Base-by-base conservation (phyloP, 1,140 invertebrate species). In the Zaprionus gabonicus region DNA sequence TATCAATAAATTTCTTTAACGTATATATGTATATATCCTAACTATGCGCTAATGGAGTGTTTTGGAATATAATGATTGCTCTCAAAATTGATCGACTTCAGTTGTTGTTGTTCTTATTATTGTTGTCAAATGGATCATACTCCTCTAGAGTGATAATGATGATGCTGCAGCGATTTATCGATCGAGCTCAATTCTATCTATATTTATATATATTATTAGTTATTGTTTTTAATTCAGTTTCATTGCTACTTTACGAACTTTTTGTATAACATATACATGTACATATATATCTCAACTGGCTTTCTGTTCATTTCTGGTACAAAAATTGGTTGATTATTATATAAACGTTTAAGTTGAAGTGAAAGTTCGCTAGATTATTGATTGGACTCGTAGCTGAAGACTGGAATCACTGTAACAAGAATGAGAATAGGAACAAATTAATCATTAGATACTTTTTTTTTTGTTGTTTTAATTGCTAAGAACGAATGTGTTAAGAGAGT, bases 31-130 rank as follows among this genome's bases (percentile, higher is more conserved):
- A 90, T 80, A 83, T 85, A 72, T 80, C 82, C 85, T 90, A 90
- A 90, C 85, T 90, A 90, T 77, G 70, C 85, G 66, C 85, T 90
- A 90, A 90, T 90, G 85, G 85, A 90, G 85, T 90, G 85, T 90
- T 82, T 85, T 85, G 85, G 85, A 90, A 90, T 90, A 90, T 79
- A 76, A 55, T 36, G 63, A 66, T 76, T 78, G 64, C 70, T 72
- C 59, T 66, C 64, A 64, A 63, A 53, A 74, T 74, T 53, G 46
- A 60, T 78, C 56, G 65, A 57, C 79, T 79, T 68, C 64, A 38
- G 63, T 64, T 60, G 46, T 75, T 62, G 7, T 63, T 72, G 55
- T 59, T 59, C 58, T 64, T 60, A 34, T 75, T 62, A 25, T 63
- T 72, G 55, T 59, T 59, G 23, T 62, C 36, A 23, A 10, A 53